Conservation (phyloP, 1,140 invertebrate genomes). For the Drosophila lowei region DNA sequence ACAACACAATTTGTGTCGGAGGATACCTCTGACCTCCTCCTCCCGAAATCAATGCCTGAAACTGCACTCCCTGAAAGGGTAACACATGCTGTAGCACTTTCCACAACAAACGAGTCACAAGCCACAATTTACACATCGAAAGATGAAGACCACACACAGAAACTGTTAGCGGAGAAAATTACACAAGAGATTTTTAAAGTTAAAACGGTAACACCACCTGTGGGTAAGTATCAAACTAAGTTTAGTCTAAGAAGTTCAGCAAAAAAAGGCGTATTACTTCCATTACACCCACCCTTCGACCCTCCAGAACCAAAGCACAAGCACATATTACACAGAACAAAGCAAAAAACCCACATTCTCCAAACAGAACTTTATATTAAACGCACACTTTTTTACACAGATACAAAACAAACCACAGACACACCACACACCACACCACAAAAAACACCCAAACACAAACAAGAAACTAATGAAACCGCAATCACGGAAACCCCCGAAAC, state of each 20-base stretch:
- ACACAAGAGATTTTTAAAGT: conserved; percentile 31
- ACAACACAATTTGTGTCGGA: conserved; percentile 28
- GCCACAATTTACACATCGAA: conserved; percentile 14
- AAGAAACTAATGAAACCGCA: conserved; percentile 81
- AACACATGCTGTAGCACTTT: conserved; percentile 26
- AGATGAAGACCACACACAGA: conserved; percentile 25
- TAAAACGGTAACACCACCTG: conserved; percentile 47
- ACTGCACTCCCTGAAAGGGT: conserved; percentile 35
- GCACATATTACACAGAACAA: conserved; percentile 82
- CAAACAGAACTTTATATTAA: conserved; percentile 61
- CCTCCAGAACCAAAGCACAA: conserved; percentile 73
- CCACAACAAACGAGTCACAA: conserved; percentile 25
- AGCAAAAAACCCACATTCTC: conserved; percentile 27
- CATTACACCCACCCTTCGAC: conserved; percentile 30
- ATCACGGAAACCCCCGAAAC: conserved; percentile 72
- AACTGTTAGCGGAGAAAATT: conserved; percentile 15
- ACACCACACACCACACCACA: conserved; percentile 84
- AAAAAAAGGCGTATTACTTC: conserved; percentile 79
- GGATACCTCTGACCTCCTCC: conserved; percentile 7
- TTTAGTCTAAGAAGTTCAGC: conserved; percentile 46
- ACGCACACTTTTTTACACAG: conserved; percentile 80
- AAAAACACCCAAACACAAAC: conserved; percentile 77
- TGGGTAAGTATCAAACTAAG: conserved; percentile 62
- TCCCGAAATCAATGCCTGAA: conserved; percentile 12
- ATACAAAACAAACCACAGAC: conserved; percentile 83